Evolutionary conservation across 2,113 vertebrate genomes (phyloP), one percentile per base, ranked within the genome.

Genomic region (Rattus norvegicus): DNA sequence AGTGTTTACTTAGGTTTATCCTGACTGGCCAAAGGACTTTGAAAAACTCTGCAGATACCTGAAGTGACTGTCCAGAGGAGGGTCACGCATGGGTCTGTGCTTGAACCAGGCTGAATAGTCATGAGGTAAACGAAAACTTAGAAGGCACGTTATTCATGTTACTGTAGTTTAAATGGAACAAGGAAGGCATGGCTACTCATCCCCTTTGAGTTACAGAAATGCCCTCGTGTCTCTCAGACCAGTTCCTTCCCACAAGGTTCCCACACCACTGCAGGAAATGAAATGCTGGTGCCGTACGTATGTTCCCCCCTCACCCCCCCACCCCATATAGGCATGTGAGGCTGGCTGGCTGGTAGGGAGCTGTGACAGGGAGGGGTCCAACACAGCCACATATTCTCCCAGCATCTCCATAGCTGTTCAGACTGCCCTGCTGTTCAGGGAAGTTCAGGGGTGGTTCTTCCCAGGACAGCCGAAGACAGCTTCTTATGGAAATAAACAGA

Each of bases 61-160:
- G 17, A 73, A 54, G n/a, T 0, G 36, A 56, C 43, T 2, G 0
- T 2, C 39, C 19, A 12, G 89, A 2, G 39, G 36, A 86, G 22
- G 63, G 59, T 54, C 76, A 7, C 0, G 43, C 43, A 54, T 11
- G 63, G 47, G 49, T 69, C 33, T 63, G 67, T 2, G 10, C 47
- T 33, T 1, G 20, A 43, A 10, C 52, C 87, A 17, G 26, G 4
- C 4, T 11, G 19, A 13, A 7, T 2, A 28, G 0, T 2, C 9
- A 70, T 0, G 10, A 28, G 10, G 61, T 0, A 10, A 14, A 54
- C 7, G 30, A 33, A 73, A 67, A 36, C 86, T 54, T 88, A 65
- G 59, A 84, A 77, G 81, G 11, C 75, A 84, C 43, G 3, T 43
- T 43, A 43, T 43, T 43, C 43, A 43, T 22, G 4, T 52, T 24